These are phyloP conservation scores for Drosophila ironensis DNA, from an alignment of 1,140 invertebrate genomes.

Conservation along the genomic window DNA sequence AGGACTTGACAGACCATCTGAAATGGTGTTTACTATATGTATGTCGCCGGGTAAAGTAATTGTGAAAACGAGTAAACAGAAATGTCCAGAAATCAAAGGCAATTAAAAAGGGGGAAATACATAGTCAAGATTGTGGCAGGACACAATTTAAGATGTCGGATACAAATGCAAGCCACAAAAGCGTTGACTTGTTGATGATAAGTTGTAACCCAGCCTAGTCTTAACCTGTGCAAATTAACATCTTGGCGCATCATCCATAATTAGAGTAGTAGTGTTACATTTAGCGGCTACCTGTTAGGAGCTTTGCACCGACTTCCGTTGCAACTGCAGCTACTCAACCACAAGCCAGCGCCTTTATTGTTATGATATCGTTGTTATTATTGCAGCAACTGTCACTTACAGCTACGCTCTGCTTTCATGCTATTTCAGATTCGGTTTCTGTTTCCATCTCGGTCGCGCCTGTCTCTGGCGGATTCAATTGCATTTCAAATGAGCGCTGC, in stretches of 20 bases:
- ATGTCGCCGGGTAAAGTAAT: too few species aligned
- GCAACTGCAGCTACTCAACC: not conserved
- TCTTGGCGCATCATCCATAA: not conserved
- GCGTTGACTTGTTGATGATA: too few species aligned
- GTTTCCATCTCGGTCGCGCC: not conserved
- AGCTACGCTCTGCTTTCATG: slow-evolving; percentile 38
- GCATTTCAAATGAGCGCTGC: slow-evolving; percentile 59
- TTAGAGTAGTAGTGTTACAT: not conserved
- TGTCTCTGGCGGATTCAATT: slow-evolving; percentile 54
- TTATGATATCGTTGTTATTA: slow-evolving; percentile 22
- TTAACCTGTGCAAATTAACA: not conserved
- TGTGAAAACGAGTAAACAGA: too few species aligned
- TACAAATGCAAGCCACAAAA: too few species aligned
- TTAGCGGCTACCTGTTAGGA: slow-evolving; percentile 14
- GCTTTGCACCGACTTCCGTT: not conserved
- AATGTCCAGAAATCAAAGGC: too few species aligned
- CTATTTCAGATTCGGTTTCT: not conserved
- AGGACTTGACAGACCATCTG: too few species aligned
- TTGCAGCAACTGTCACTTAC: slow-evolving; percentile 8
- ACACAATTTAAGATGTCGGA: too few species aligned
- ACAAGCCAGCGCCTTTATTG: slow-evolving; percentile 2
- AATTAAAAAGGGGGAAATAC: too few species aligned
- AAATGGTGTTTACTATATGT: too few species aligned
- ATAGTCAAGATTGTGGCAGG: too few species aligned
- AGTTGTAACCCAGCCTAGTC: too few species aligned